Conservation (phyloP, 2,888 invertebrate species). For the Cylloceria caligata region DNA sequence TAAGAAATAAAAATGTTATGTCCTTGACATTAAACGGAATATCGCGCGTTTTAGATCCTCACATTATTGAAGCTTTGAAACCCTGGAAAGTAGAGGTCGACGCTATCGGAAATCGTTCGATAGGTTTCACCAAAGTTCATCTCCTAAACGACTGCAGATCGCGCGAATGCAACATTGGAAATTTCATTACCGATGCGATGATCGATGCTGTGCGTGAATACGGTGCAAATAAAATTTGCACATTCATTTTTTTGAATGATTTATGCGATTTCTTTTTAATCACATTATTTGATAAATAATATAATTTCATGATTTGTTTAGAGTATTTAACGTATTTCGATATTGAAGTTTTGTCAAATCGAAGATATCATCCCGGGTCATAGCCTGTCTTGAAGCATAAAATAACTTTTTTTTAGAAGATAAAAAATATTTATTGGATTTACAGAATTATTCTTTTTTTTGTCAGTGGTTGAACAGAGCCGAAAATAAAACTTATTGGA, state of each 20-base stretch:
- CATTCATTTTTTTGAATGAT: background rate
- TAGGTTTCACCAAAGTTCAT: conserved; percentile 87
- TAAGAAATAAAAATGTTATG: background rate
- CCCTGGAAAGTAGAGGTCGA: conserved; percentile 88
- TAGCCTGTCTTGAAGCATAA: background rate
- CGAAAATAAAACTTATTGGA: conserved; percentile 86
- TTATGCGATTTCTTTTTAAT: background rate
- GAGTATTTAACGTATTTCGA: too few species aligned
- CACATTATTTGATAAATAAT: too few species aligned
- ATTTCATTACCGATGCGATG: conserved; percentile 90
- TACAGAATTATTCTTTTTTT: background rate
- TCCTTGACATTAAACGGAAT: background rate
- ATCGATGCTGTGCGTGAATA: conserved; percentile 86
- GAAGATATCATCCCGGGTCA: too few species aligned
- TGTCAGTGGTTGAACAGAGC: conserved; percentile 85
- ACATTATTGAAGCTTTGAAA: conserved; percentile 87
- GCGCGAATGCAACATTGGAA: conserved; percentile 91
- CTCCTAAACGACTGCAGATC: conserved; percentile 87
- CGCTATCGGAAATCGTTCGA: conserved; percentile 85
- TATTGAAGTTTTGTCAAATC: too few species aligned
- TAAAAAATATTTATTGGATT: background rate
- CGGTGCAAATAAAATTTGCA: background rate
- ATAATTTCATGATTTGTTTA: too few species aligned
- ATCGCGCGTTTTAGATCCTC: conserved; percentile 84
- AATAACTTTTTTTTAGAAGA: background rate